Percentiles rank a stretch among this genome's conserved stretches.
phyloP scores from a whole-genome alignment of 2,797 vertebrate species.

The Tamandua tetradactyla region DNA sequence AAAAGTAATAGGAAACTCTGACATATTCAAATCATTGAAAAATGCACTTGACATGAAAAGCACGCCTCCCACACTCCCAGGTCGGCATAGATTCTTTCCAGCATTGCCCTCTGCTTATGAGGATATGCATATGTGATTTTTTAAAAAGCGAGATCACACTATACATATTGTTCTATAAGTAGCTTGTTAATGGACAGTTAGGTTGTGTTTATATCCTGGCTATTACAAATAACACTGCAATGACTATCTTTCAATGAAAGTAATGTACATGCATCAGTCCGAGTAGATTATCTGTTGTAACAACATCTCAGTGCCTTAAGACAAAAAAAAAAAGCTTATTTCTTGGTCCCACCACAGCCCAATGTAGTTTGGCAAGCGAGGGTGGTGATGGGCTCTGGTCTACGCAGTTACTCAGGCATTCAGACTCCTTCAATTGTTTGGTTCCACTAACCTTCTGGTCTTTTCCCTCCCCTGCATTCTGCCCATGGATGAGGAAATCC shows the following conservation, averaged over 20 bases:
- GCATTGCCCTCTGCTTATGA: background rate
- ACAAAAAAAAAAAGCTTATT: background rate
- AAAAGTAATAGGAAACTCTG: background rate
- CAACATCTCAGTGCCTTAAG: background rate
- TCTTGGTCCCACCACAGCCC: background rate
- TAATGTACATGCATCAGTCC: background rate
- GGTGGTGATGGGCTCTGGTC: background rate
- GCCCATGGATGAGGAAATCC: background rate
- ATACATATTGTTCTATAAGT: background rate
- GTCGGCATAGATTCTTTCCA: background rate
- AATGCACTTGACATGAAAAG: background rate
- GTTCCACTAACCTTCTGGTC: background rate
- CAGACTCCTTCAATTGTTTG: background rate
- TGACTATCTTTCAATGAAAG: background rate
- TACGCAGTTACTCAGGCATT: background rate
- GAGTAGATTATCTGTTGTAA: background rate
- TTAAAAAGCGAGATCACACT: background rate
- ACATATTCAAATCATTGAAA: constrained; percentile 12
- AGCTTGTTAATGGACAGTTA: background rate
- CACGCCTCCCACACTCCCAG: background rate
- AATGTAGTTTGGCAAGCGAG: background rate
- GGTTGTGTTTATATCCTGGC: constrained; percentile 22
- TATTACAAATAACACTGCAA: background rate
- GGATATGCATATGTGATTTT: background rate
- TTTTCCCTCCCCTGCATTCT: background rate